Evolutionary conservation across 2,888 invertebrate species (phyloP), one percentile per base, ranked within the genome.

Genomic region (Athrips mouffetella): DNA sequence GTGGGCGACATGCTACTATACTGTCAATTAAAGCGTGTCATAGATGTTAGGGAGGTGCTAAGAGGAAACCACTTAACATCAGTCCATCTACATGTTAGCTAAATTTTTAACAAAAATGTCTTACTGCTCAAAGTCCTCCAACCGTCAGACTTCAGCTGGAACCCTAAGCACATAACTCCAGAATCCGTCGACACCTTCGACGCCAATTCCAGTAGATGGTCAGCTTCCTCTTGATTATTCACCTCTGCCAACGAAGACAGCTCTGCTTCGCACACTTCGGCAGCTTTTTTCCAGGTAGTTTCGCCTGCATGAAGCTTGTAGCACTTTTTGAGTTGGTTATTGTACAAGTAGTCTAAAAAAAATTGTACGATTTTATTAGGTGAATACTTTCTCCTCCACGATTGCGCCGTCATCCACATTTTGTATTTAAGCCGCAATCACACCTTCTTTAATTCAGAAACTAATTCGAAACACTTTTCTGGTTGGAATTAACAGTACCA

Each of bases 341-440:
- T 16, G 8, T 30, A 44, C n/a, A 18, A 18, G 30, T 44, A 44
- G 20, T 27, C 33, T 29, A 3, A 29, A 39, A 47, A 18, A 25
- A 25, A 7, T 25, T 25, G 10, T 7, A 5, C 5, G 5, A 25
- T 10, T 10, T 25, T 25, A 7, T 5, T 25, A 7, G 10, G 27
- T 5, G 6, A n/a, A n/a, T n/a, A n/a, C n/a, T n/a, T n/a, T n/a
- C n/a, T n/a, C n/a, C n/a, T n/a, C n/a, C n/a, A n/a, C n/a, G n/a
- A n/a, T n/a, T n/a, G n/a, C n/a, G n/a, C n/a, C n/a, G n/a, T n/a
- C n/a, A n/a, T n/a, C n/a, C n/a, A n/a, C n/a, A n/a, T n/a, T n/a
- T n/a, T n/a, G n/a, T n/a, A n/a, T n/a, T n/a, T n/a, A n/a, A n/a
- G n/a, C n/a, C n/a, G n/a, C n/a, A n/a, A n/a, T n/a, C n/a, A n/a